Conservation (phyloP, 2,888 invertebrate species). For the Diloba caeruleocephala region DNA sequence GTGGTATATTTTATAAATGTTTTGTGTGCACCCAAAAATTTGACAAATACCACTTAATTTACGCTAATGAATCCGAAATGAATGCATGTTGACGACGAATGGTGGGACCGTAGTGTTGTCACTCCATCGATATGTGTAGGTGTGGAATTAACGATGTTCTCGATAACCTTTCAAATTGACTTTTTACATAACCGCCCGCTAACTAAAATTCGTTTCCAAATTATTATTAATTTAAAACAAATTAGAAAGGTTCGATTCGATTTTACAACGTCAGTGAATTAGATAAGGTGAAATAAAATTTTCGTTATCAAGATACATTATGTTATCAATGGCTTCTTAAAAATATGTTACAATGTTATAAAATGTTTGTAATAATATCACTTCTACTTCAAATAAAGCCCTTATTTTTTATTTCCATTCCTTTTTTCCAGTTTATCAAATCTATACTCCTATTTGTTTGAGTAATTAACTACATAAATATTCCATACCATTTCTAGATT, state of each 20-base stretch:
- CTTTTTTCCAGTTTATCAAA: background rate
- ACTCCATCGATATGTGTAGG: conserved; percentile 61
- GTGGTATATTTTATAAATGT: conserved; percentile 82
- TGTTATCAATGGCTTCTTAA: background rate
- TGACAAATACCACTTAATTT: conserved; percentile 89
- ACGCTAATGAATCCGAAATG: conserved; percentile 85
- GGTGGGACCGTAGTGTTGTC: conserved; percentile 69
- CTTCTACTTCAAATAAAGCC: background rate
- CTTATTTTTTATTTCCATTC: background rate
- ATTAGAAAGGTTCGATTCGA: conserved; percentile 25
- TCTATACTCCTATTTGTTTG: no score
- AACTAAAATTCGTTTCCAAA: conserved; percentile 42
- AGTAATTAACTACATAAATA: no score
- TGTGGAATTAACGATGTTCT: conserved; percentile 62
- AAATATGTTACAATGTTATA: background rate
- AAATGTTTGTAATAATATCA: background rate
- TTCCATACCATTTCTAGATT: no score
- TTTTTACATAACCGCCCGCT: conserved; percentile 47
- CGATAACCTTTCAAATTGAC: conserved; percentile 59
- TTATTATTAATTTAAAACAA: conserved; percentile 41
- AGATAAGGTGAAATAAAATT: conserved; percentile 16
- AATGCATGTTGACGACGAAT: conserved; percentile 79
- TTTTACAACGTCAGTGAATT: conserved; percentile 22
- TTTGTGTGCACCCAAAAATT: conserved; percentile 80
- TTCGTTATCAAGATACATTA: background rate